Base-by-base conservation (phyloP, 2,797 vertebrate genomes). In the Podargus strigoides region DNA sequence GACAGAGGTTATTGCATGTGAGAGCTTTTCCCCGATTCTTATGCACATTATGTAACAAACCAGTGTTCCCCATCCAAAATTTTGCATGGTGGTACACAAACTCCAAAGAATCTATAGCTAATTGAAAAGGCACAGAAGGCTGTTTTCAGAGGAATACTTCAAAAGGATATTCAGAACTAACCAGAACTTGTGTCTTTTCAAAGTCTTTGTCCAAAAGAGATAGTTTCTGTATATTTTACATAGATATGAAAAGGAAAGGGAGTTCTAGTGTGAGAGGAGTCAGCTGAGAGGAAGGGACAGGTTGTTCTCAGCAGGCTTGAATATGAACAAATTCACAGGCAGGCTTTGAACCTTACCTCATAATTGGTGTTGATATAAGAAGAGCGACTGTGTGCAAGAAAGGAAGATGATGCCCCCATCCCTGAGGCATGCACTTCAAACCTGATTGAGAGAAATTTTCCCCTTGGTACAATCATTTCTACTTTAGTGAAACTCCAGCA, bases 311-410 rank as follows among this genome's bases (percentile, higher is more conserved):
- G 74, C 73, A 91, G 85, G 70, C 30, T 87, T 64, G 83, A 86
- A 90, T 83, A 79, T 19, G 92, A 94, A 67, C 83, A 89, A 89
- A 93, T 75, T 90, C 47, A 59, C 14, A 67, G 86, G 64, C 44
- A 80, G 66, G 88, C 81, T 95, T 92, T 96, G 96, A 95, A 90
- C 67, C 60, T 87, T 89, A 74, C 86, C 83, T 87, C 0, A 0
- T 89, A 95, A 94, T 90, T 95, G 92, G 47, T 96, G 88, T 95
- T 89, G 93, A 87, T 93, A 92, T 74, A 94, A 79, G 80, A 92
- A 92, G 62, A 94, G 74, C 74, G 67, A 80, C 74, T 85, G 77
- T 68, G 72, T 95, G 77, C 60, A 95, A 82, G 76, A 92, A 90
- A 94, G 80, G 81, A 87, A 90, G 74, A 92, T 6, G 68, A 95